Evolutionary conservation across 2,113 vertebrate species (phyloP), one percentile per base, ranked within the genome.

Genomic region (Rutilus rutilus): DNA sequence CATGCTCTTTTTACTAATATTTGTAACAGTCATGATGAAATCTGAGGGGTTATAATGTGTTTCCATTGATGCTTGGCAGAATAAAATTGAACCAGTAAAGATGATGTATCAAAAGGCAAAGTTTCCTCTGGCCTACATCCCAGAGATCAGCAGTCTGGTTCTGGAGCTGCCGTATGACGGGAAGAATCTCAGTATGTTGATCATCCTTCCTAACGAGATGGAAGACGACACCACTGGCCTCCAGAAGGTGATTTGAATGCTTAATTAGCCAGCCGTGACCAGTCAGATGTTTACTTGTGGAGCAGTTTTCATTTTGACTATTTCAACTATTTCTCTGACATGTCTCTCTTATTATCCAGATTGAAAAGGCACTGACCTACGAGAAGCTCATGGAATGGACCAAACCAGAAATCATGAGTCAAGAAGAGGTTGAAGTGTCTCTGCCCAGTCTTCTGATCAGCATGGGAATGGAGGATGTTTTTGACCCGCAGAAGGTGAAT

Each of bases 111-210:
- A 95, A 87, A 95, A 94, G 83, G 89, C 91, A 74, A 90, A 91
- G 71, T 97, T 98, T 91, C 92, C 92, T 27, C 59, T 95, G 69
- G 89, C 92, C 57, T 91, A 88, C 62, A 91, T 98, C 1, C 94
- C 95, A 27, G 94, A 96, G 9, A 79, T 93, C 71, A 92, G 90
- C 47, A 91, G 91, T 78, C 93, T 94, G 91, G 87, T 98, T 92
- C 94, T 99, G 17, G 98, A 98, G 92, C 90, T 99, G 64, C 97
- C 98, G 0, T 99, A 98, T 87, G 92, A 92, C 59, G 96, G 96
- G 69, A 96, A 97, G 45, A 96, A 97, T 52, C 95, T 99, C 65
- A 99, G 97, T 90, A 97, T 99, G 97, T 91, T 99, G 69, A 96
- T 99, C 91, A 91, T 99, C 80, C 94, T 99, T 0, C 98, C 98